Conservation (phyloP, 2,888 invertebrate species). For the Agonopterix subpropinquella region DNA sequence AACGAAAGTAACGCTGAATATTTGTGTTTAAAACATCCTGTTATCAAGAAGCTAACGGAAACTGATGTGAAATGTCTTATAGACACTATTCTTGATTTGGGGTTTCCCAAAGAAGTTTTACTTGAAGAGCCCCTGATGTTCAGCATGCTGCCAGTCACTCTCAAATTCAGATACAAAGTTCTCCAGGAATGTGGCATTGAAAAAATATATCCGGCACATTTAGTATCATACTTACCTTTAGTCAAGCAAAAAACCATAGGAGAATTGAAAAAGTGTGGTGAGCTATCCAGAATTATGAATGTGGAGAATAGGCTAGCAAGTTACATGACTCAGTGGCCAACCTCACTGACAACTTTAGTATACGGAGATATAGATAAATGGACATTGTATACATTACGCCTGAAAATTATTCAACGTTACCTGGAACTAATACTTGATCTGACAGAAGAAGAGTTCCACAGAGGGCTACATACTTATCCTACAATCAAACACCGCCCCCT, state of each 20-base stretch:
- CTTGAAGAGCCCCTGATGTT: conserved; percentile 48
- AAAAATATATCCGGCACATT: conserved; percentile 27
- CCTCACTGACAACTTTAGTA: conserved; percentile 58
- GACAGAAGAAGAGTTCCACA: conserved; percentile 46
- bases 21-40: conserved; percentile 49
- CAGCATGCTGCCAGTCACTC: conserved; percentile 48
- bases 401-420: conserved; percentile 63
- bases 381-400: conserved; percentile 42
- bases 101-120: conserved; percentile 36
- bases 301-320: conserved; percentile 59
- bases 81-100: conserved; percentile 39
- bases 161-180: conserved; percentile 51
- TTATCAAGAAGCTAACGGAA: conserved; percentile 39
- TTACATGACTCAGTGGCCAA: conserved; percentile 65
- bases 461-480: conserved; percentile 58
- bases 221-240: conserved; percentile 44
- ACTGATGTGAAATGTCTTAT: conserved; percentile 32
- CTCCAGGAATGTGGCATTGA: conserved; percentile 57
- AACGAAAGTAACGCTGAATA: conserved; percentile 42
- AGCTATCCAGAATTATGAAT: conserved; percentile 38
- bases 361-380: conserved; percentile 42
- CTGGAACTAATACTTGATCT: conserved; percentile 58
- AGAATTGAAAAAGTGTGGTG: conserved; percentile 38
- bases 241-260: conserved; percentile 46
- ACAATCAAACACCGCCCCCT: conserved; percentile 64